Percentiles rank a stretch among this genome's conserved stretches.
Conservation (phyloP, 2,797 vertebrate species). For the Odontamblyopus rebecca region DNA sequence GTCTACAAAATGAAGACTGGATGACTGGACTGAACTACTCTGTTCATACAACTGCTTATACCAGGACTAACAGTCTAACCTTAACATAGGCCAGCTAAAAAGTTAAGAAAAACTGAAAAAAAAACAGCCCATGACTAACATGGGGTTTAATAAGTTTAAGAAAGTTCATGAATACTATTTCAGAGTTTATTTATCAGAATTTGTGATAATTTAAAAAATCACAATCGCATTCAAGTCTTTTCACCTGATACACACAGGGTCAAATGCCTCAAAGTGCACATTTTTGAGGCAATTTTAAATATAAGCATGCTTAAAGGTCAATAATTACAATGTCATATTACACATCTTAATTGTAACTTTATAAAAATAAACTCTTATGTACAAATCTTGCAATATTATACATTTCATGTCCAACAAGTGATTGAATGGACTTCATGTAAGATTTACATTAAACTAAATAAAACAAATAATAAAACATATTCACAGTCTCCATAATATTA, state of each 20-base stretch:
- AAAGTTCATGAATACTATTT: constrained; percentile 52
- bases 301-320: constrained; percentile 76
- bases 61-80: background rate
- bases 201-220: constrained; percentile 62
- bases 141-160: background rate
- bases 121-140: background rate
- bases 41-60: background rate
- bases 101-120: background rate
- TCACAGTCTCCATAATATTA: constrained; percentile 39
- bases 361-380: constrained; percentile 81
- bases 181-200: constrained; percentile 73
- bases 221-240: constrained; percentile 72
- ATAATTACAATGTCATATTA: constrained; percentile 69
- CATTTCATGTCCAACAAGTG: constrained; percentile 65
- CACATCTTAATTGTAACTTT: constrained; percentile 64
- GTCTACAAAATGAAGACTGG: background rate
- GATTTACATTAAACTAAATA: constrained; percentile 56
- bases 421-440: constrained; percentile 59
- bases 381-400: constrained; percentile 79
- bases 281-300: constrained; percentile 66
- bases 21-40: background rate
- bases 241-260: constrained; percentile 60
- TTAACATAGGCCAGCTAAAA: background rate
- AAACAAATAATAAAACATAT: constrained; percentile 62
- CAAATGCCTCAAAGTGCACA: constrained; percentile 42